A percentile compares a stretch with the other conserved stretches of the same genome.
phyloP scores from a whole-genome alignment of 2,113 vertebrate species.

The Bubalus kerabau region DNA sequence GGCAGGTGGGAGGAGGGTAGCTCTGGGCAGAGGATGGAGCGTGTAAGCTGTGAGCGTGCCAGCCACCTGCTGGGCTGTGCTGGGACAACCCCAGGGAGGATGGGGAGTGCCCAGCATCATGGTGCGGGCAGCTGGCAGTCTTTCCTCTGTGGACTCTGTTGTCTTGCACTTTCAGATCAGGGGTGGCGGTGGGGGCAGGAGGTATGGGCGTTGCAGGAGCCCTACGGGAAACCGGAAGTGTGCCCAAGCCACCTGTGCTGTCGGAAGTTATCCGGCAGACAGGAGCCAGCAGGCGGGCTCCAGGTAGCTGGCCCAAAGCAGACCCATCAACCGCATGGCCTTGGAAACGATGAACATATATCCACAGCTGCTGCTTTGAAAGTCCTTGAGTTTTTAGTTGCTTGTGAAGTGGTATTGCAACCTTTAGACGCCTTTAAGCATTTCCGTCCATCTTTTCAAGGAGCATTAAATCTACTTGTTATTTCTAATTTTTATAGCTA shows the following conservation, averaged over 20 bases:
- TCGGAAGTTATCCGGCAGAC: background rate
- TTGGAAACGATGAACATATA: background rate
- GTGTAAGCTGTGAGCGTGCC: background rate
- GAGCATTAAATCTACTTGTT: background rate
- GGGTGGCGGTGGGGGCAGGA: fast-evolving
- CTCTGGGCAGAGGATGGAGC: background rate
- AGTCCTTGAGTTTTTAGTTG: background rate
- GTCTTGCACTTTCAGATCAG: background rate
- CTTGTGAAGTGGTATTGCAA: background rate
- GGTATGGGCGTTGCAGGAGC: background rate
- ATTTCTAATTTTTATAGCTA: background rate
- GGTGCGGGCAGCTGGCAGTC: background rate
- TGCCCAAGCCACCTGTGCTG: background rate
- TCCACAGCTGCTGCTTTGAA: background rate
- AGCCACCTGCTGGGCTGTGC: background rate
- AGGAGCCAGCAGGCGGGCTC: background rate
- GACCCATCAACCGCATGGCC: too few species aligned
- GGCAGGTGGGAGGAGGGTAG: background rate
- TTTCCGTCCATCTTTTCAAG: background rate
- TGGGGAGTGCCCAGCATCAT: fast-evolving
- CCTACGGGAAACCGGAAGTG: fast-evolving
- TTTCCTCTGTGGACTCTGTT: background rate
- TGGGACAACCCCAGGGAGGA: background rate
- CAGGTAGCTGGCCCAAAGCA: background rate
- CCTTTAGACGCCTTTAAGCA: background rate